phyloP scores from a whole-genome alignment of 2,797 vertebrate genomes.

The Kryptolebias ocellatus region DNA sequence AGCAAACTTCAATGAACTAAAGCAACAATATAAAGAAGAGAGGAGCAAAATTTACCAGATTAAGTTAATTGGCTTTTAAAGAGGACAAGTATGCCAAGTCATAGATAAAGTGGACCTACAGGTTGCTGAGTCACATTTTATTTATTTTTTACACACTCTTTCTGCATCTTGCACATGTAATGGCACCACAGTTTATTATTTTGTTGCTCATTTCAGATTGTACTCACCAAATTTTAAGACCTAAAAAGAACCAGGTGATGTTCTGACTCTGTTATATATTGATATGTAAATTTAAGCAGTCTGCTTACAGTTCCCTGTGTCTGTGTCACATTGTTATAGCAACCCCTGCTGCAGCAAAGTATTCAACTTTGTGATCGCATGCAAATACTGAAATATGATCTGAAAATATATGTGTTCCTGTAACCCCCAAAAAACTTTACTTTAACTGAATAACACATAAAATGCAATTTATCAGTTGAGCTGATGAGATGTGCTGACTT shows the following conservation, averaged over 20 bases:
- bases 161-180: neutral
- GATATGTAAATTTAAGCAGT: neutral
- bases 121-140: too few species aligned
- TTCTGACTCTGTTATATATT: neutral
- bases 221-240: neutral
- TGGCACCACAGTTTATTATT: neutral
- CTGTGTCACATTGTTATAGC: neutral
- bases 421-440: constrained; percentile 31
- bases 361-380: constrained; percentile 9
- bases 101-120: too few species aligned
- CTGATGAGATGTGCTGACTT: constrained; percentile 19
- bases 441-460: constrained; percentile 41
- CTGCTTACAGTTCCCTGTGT: neutral
- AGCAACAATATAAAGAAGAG: too few species aligned
- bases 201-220: constrained; percentile 3
- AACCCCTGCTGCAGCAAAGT: constrained; percentile 2
- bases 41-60: too few species aligned
- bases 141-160: too few species aligned
- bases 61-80: too few species aligned
- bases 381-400: constrained; percentile 16
- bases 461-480: constrained; percentile 49
- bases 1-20: too few species aligned
- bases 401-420: constrained; percentile 24
- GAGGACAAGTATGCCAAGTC: too few species aligned
- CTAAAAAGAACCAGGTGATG: too few species aligned